Conservation (phyloP, 53 echinoderm and acorn worm genomes). For the Mesocentrotus franciscanus region DNA sequence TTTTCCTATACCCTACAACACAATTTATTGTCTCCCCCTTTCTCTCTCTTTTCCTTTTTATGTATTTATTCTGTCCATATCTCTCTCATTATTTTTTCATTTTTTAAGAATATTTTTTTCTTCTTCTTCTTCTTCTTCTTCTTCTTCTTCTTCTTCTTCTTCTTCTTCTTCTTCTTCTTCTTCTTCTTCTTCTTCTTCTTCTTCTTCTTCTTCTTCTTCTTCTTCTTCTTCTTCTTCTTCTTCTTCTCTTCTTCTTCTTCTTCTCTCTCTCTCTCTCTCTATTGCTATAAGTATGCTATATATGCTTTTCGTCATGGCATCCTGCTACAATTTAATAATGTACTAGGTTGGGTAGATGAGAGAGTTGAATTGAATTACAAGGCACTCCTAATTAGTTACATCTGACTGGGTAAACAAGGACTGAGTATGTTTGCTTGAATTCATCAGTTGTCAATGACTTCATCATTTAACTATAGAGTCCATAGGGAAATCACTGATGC, state of each 20-base stretch:
- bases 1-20: too few species aligned
- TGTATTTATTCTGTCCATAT: background rate
- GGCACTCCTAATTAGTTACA: too few species aligned
- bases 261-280: background rate
- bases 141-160: too few species aligned
- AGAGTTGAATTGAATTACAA: conserved; percentile 10
- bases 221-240: background rate
- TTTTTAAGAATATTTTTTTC: too few species aligned
- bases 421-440: too few species aligned
- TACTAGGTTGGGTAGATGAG: background rate
- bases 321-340: background rate
- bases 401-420: too few species aligned
- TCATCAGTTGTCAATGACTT: too few species aligned
- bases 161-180: background rate
- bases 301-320: too few species aligned
- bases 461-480: too few species aligned
- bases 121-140: background rate
- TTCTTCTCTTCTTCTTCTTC: background rate
- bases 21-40: background rate
- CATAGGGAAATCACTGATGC: too few species aligned
- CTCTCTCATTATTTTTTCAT: too few species aligned
- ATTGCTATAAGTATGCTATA: background rate
- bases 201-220: background rate
- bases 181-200: background rate
- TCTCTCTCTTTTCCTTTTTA: background rate